Evolutionary conservation across 35 echinoderm and acorn worm species (phyloP).

Genomic region (Heliocidaris tuberculata): DNA sequence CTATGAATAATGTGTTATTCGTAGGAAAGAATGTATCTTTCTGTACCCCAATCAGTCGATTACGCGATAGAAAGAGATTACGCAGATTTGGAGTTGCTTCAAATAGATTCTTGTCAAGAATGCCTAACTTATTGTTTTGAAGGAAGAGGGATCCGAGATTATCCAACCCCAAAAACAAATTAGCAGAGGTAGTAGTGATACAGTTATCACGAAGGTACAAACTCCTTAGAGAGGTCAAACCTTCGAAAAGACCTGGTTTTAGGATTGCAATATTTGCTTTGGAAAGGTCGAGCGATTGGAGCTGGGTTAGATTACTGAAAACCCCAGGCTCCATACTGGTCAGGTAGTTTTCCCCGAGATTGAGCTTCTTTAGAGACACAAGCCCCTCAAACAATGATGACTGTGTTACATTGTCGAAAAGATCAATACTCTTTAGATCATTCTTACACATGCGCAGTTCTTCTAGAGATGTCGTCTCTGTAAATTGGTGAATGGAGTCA

Average conservation of each 20-base stretch:
- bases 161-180: not conserved
- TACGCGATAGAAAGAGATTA: not conserved
- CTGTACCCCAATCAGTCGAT: not conserved
- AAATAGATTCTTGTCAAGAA: not conserved
- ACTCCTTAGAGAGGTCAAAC: not conserved
- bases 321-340: not conserved
- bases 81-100: not conserved
- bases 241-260: not conserved
- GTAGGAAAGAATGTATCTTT: not conserved
- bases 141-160: not conserved
- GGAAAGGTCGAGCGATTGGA: not conserved
- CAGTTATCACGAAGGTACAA: not conserved
- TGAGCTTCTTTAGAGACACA: not conserved
- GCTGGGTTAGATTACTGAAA: not conserved
- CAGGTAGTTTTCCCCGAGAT: not conserved
- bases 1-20: not conserved
- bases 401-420: not conserved
- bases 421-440: not conserved
- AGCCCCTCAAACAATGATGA: not conserved
- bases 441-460: not conserved
- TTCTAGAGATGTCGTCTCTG: not conserved
- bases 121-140: not conserved
- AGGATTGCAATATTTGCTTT: not conserved
- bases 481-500: not conserved
- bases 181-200: not conserved